Evolutionary conservation across 2,113 vertebrate species (phyloP).

Genomic region (Philantomba maxwellii): DNA sequence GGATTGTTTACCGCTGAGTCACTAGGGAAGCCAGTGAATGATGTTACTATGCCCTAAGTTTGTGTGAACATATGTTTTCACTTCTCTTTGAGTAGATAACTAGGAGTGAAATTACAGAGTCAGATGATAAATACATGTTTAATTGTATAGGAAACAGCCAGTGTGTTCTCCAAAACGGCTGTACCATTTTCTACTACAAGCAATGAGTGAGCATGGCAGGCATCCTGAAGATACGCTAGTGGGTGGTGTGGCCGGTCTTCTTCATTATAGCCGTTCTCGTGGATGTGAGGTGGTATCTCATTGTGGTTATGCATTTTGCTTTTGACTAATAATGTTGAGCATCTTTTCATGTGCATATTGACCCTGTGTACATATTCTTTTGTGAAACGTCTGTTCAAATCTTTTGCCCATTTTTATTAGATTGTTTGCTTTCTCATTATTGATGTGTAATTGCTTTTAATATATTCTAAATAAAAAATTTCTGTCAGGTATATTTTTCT

Average conservation of each 20-base stretch:
- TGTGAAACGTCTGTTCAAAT: not conserved
- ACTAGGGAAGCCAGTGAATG: not conserved
- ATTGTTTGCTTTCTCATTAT: not conserved
- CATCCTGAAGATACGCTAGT: not conserved
- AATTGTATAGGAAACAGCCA: not conserved
- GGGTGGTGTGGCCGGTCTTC: not conserved
- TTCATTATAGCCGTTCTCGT: not conserved
- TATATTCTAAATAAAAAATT: not conserved
- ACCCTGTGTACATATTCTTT: not conserved
- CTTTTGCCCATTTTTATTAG: not conserved
- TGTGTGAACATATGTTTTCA: not conserved
- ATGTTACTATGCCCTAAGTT: not conserved
- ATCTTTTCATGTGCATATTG: not conserved
- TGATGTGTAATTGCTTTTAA: not conserved
- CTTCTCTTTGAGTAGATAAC: not conserved
- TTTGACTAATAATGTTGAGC: not conserved
- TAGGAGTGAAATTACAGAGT: not conserved
- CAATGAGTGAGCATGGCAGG: not conserved
- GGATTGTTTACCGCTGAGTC: not conserved
- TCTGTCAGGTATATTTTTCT: not conserved
- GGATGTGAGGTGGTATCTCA: not conserved
- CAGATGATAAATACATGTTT: not conserved
- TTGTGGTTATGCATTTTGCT: not conserved
- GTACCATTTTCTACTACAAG: not conserved
- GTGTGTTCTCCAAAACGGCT: not conserved